Percentiles rank a stretch among this genome's conserved stretches.
These are phyloP conservation scores for Entosphenus tridentatus DNA, from an alignment of 2,113 vertebrate species.

Conservation along the genomic window DNA sequence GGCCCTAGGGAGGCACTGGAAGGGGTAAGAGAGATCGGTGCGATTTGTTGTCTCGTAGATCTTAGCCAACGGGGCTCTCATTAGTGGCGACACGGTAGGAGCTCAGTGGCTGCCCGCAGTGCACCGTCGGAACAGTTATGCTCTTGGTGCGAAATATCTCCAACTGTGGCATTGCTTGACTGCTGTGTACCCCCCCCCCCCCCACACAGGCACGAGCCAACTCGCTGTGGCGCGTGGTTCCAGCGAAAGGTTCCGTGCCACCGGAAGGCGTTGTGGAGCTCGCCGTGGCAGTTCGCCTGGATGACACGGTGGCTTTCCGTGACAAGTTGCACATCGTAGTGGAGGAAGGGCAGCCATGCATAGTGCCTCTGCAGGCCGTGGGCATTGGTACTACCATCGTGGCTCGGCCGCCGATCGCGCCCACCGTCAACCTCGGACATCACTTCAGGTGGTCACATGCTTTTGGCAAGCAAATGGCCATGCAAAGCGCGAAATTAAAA, in stretches of 20 bases:
- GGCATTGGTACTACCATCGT: constrained; percentile 49
- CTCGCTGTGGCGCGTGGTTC: constrained; percentile 34
- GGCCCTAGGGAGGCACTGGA: too few species aligned
- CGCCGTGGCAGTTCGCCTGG: constrained; percentile 30
- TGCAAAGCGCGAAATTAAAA: too few species aligned
- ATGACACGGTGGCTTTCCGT: constrained; percentile 29
- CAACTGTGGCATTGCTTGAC: too few species aligned
- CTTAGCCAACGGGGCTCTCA: too few species aligned
- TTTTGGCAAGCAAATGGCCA: too few species aligned
- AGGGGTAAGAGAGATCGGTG: too few species aligned
- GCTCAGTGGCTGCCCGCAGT: too few species aligned
- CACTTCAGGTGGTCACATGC: constrained; percentile 33
- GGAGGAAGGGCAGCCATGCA: constrained; percentile 21
- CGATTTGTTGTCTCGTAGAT: too few species aligned
- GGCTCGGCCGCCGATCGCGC: constrained; percentile 32
- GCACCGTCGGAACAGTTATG: too few species aligned
- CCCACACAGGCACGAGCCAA: constrained; percentile 18
- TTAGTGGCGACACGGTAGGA: too few species aligned
- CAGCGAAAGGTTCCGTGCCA: constrained; percentile 28
- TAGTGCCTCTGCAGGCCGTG: constrained; percentile 23
- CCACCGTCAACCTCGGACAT: constrained; percentile 35
- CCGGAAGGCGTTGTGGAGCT: constrained; percentile 22
- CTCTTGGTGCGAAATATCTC: too few species aligned
- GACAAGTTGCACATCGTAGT: constrained; percentile 30
- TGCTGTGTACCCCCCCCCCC: too few species aligned